A percentile compares a stretch with the other conserved stretches of the same genome.
These are phyloP conservation scores for Protobothrops mucrosquamatus DNA, from an alignment of 2,113 vertebrate genomes.

Conservation along the genomic window DNA sequence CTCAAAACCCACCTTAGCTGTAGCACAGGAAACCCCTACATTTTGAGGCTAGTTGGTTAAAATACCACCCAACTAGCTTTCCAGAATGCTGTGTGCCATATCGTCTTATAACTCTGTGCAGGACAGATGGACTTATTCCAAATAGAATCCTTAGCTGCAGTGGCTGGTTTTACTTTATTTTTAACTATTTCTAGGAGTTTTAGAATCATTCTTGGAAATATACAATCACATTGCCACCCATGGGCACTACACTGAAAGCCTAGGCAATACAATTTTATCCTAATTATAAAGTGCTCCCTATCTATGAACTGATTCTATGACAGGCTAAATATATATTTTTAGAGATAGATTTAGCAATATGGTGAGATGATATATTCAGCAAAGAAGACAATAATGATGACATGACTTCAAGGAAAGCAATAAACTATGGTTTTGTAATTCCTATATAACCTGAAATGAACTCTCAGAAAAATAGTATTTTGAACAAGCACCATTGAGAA, in stretches of 20 bases:
- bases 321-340: background rate
- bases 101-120: background rate
- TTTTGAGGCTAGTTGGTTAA: background rate
- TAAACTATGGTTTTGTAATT: background rate
- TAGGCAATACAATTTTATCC: background rate
- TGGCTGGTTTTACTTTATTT: background rate
- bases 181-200: background rate
- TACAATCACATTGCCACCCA: background rate
- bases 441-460: background rate
- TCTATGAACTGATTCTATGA: background rate
- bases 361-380: background rate
- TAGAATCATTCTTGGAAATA: background rate
- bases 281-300: background rate
- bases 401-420: background rate
- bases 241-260: background rate
- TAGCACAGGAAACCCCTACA: accelerated
- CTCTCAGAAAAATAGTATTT: background rate
- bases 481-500: background rate
- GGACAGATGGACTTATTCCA: background rate
- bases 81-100: background rate
- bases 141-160: background rate
- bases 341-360: background rate
- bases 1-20: background rate
- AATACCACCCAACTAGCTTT: background rate
- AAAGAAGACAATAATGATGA: background rate